These are phyloP conservation scores for Theretra japonica DNA, from an alignment of 2,888 invertebrate genomes.

Conservation along the genomic window DNA sequence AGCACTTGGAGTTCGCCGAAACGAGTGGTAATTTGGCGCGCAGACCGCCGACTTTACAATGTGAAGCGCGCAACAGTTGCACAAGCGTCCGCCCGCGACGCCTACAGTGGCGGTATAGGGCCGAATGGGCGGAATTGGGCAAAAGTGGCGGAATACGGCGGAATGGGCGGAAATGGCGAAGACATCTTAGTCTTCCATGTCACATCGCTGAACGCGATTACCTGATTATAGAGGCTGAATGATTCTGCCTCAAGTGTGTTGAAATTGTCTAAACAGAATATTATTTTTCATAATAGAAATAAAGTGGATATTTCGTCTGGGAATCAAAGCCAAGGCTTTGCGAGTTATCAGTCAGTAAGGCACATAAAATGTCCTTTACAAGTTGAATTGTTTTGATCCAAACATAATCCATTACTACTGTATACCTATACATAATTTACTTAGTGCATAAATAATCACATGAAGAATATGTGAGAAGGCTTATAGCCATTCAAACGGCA, in stretches of 20 bases:
- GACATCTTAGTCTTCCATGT: background rate
- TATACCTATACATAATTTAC: background rate
- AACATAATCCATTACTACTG: too few relatives aligned
- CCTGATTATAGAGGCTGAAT: background rate
- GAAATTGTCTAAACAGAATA: too few relatives aligned
- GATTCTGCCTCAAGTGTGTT: too few relatives aligned
- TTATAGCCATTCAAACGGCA: background rate
- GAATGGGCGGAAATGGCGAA: background rate
- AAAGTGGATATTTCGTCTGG: too few relatives aligned
- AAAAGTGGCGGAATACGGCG: background rate
- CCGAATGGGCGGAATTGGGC: background rate
- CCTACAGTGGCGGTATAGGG: background rate
- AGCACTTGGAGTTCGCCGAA: background rate
- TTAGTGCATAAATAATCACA: background rate
- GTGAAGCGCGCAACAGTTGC: constrained; percentile 22
- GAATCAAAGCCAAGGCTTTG: too few relatives aligned
- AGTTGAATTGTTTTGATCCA: too few relatives aligned
- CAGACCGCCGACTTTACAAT: background rate
- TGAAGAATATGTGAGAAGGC: background rate
- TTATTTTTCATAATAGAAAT: too few relatives aligned
- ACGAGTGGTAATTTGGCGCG: constrained; percentile 18
- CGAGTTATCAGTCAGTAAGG: too few relatives aligned
- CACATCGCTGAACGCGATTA: background rate
- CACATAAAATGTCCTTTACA: too few relatives aligned
- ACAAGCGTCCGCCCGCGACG: background rate